Evolutionary conservation across 2,113 vertebrate genomes (phyloP).

Genomic region (Ochotona curzoniae): DNA sequence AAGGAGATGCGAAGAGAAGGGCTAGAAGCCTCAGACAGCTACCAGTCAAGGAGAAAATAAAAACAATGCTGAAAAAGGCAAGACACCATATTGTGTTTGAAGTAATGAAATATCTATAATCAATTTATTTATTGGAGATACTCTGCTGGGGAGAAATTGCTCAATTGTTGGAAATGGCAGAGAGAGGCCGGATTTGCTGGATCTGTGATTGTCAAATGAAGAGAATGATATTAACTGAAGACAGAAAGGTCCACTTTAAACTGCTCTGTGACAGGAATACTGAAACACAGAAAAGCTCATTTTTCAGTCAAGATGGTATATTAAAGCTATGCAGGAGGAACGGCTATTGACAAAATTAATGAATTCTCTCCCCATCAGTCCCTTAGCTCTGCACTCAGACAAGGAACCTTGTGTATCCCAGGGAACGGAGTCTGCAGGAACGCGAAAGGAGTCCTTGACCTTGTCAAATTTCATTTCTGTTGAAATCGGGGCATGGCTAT

Average conservation of each 20-base stretch:
- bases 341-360: slow-evolving; percentile 68
- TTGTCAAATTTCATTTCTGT: slow-evolving; percentile 68
- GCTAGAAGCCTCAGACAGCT: not conserved
- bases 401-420: slow-evolving; percentile 34
- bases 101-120: not conserved
- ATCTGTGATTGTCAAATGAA: slow-evolving; percentile 35
- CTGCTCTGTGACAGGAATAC: slow-evolving; percentile 43
- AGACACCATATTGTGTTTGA: not conserved
- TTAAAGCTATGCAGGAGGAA: slow-evolving; percentile 42
- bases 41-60: not conserved
- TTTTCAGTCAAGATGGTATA: slow-evolving; percentile 61
- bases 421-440: slow-evolving; percentile 9
- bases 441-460: slow-evolving; percentile 56
- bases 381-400: slow-evolving; percentile 32
- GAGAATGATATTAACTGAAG: slow-evolving; percentile 43
- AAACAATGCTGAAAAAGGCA: not conserved
- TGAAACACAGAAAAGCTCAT: slow-evolving; percentile 17
- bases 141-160: not conserved
- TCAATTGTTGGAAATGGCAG: not conserved
- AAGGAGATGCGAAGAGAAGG: not conserved
- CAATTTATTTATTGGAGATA: not conserved
- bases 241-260: slow-evolving; percentile 62
- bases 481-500: not conserved
- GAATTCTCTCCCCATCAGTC: not conserved
- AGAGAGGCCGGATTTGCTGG: not conserved